Conservation (phyloP, 2,888 invertebrate species). For the Apoda limacodes region DNA sequence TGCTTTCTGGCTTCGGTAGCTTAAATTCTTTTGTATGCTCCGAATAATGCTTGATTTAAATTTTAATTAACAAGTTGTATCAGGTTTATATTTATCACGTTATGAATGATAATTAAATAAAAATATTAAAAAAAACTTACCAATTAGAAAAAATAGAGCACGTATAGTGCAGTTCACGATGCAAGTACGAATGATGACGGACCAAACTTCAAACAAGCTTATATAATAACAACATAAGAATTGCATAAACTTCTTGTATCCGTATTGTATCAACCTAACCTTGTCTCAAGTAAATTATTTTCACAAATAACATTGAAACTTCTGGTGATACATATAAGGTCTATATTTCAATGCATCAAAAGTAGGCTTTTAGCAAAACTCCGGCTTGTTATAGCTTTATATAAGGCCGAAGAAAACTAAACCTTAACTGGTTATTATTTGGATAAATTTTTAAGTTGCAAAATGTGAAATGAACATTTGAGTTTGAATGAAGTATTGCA, state of each 20-base stretch:
- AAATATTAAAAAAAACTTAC: constrained; percentile 27
- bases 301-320: constrained; percentile 1
- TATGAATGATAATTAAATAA: too few relatives aligned
- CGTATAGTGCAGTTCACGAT: constrained; percentile 40
- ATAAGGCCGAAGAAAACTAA: too few relatives aligned
- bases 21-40: too few relatives aligned
- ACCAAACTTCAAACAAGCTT: constrained; percentile 44
- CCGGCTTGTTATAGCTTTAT: too few relatives aligned
- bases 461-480: too few relatives aligned
- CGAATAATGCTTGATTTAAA: too few relatives aligned
- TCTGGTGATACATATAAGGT: constrained; percentile 12
- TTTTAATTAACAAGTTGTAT: too few relatives aligned
- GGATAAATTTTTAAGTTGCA: too few relatives aligned
- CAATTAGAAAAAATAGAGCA: constrained; percentile 23
- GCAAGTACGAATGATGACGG: constrained; percentile 45
- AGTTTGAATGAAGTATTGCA: constrained; percentile 55
- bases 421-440: too few relatives aligned
- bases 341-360: constrained; percentile 17
- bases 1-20: too few relatives aligned
- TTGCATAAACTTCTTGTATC: constrained; percentile 59
- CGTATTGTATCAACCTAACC: constrained; percentile 34
- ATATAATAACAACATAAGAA: constrained; percentile 67
- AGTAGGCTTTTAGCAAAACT: too few relatives aligned
- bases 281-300: constrained; percentile 5
- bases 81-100: too few relatives aligned